These are phyloP conservation scores for Melopsittacus undulatus DNA, from an alignment of 2,797 vertebrate genomes.

Conservation along the genomic window DNA sequence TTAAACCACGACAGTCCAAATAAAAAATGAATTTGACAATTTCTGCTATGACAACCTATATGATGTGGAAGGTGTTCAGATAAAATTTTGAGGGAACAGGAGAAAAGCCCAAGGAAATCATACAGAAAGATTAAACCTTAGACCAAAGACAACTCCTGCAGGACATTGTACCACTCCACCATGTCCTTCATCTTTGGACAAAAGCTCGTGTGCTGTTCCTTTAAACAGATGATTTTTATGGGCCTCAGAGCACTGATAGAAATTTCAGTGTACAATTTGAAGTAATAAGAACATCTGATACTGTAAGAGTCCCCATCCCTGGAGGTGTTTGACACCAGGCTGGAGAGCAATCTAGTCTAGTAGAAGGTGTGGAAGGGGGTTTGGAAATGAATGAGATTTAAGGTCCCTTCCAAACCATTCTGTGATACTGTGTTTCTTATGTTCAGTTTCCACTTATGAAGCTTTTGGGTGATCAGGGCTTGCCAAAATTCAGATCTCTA, in stretches of 20 bases:
- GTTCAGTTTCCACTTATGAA: not conserved
- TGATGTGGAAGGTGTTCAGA: not conserved
- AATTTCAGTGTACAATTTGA: not conserved
- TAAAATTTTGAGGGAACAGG: not conserved
- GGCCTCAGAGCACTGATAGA: not conserved
- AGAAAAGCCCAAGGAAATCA: not conserved
- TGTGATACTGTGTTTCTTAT: not conserved
- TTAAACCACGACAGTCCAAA: too few species aligned
- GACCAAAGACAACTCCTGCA: not conserved
- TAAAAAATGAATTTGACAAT: not conserved
- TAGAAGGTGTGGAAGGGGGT: not conserved
- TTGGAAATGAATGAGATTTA: not conserved
- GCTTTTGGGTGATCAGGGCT: not conserved
- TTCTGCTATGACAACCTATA: not conserved
- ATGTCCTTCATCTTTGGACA: not conserved
- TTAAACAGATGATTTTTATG: not conserved
- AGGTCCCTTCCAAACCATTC: not conserved
- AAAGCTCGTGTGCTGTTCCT: not conserved
- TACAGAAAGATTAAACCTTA: not conserved
- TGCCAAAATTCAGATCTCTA: not conserved
- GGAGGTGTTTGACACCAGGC: not conserved
- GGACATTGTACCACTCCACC: not conserved
- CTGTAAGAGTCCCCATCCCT: not conserved
- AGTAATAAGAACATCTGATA: not conserved
- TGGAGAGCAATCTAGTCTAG: not conserved